Conservation (phyloP, 2,797 vertebrate genomes). For the Champsocephalus esox region DNA sequence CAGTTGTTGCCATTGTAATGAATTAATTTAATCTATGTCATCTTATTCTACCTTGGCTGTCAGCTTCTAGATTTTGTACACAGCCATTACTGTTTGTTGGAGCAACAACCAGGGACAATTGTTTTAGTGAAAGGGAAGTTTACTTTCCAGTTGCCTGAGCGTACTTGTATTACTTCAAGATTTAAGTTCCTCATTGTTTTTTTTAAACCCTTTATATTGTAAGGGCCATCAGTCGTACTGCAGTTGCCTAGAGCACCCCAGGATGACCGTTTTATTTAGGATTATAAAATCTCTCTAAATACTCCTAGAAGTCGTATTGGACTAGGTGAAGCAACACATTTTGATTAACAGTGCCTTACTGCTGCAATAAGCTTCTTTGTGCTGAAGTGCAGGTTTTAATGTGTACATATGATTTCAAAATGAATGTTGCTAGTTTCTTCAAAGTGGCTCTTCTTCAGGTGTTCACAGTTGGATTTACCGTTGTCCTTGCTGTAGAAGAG, state of each 20-base stretch:
- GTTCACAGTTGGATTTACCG: slow-evolving; percentile 57
- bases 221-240: slow-evolving; percentile 27
- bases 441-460: slow-evolving; percentile 39
- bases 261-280: slow-evolving; percentile 10
- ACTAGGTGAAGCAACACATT: slow-evolving; percentile 28
- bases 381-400: slow-evolving; percentile 22
- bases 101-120: not conserved
- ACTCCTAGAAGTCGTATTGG: slow-evolving; percentile 32
- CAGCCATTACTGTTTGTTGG: not conserved
- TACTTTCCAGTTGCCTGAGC: not conserved
- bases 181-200: not conserved
- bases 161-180: not conserved
- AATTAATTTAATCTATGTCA: not conserved
- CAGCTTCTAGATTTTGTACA: not conserved
- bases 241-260: slow-evolving; percentile 35
- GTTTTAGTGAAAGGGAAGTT: not conserved
- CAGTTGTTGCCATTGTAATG: not conserved
- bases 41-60: not conserved
- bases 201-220: slow-evolving; percentile 7
- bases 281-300: slow-evolving; percentile 45
- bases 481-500: slow-evolving; percentile 47
- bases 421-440: slow-evolving; percentile 34
- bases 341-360: slow-evolving; percentile 31
- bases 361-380: slow-evolving; percentile 16
- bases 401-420: slow-evolving; percentile 29